Percentiles rank a stretch among this genome's conserved stretches.
These are phyloP conservation scores for Prionailurus viverrinus DNA, from an alignment of 2,113 vertebrate genomes.

Conservation along the genomic window DNA sequence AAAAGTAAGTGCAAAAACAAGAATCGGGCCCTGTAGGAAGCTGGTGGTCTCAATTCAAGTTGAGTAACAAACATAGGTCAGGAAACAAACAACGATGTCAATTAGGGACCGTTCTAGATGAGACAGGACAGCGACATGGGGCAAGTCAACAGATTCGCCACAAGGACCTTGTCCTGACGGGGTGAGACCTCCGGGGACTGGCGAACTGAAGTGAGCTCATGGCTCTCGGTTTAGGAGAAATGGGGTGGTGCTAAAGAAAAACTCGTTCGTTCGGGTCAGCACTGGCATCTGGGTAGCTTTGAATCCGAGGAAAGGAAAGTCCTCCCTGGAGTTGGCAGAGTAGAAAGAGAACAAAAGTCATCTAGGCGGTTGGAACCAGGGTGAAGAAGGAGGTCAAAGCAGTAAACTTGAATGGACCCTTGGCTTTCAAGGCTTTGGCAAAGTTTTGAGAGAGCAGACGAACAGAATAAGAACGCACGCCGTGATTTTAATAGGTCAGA, in stretches of 20 bases:
- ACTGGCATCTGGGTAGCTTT: background rate
- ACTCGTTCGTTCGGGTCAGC: background rate
- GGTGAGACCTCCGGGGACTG: background rate
- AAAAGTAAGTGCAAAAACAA: constrained; percentile 23
- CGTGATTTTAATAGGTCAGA: background rate
- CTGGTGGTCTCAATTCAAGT: background rate
- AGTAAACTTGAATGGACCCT: background rate
- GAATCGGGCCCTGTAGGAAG: constrained; percentile 35
- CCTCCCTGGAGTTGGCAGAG: background rate
- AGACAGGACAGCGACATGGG: background rate
- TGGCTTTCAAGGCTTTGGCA: background rate
- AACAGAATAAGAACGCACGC: background rate
- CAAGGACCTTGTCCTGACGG: background rate
- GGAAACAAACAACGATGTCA: background rate
- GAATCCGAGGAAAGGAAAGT: constrained; percentile 36
- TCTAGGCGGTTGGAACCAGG: background rate
- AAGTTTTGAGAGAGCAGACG: background rate
- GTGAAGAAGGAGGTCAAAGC: background rate
- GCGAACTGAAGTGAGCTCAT: background rate
- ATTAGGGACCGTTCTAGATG: background rate
- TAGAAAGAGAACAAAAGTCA: constrained; percentile 39
- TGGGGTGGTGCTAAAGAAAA: background rate
- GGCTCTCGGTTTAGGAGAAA: background rate
- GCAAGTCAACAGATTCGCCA: background rate
- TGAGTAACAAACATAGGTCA: background rate